Conservation (phyloP, 2,113 vertebrate genomes). For the Ciconia maguari region DNA sequence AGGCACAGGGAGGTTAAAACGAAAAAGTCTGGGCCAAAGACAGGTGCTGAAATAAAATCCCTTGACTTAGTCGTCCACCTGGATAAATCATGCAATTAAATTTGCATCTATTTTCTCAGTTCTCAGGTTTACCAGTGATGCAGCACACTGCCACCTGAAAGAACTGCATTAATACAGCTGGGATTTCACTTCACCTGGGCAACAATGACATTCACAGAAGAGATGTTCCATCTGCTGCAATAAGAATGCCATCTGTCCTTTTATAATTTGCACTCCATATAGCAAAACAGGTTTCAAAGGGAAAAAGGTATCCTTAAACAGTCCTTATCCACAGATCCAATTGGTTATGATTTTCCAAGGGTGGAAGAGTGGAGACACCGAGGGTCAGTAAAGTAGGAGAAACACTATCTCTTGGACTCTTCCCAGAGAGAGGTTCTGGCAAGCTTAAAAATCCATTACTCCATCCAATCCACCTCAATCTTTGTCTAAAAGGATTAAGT, state of each 20-base stretch:
- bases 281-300: constrained; percentile 6
- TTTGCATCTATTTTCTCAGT: constrained; percentile 35
- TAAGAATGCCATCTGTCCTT: constrained; percentile 48
- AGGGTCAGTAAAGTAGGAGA: not conserved
- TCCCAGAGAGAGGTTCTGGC: not conserved
- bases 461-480: not conserved
- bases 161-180: constrained; percentile 19
- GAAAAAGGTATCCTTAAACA: not conserved
- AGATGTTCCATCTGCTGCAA: constrained; percentile 54
- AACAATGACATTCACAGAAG: constrained; percentile 56
- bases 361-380: not conserved
- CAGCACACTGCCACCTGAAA: constrained; percentile 30
- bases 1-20: not conserved
- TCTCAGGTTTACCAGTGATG: constrained; percentile 28
- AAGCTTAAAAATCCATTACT: not conserved
- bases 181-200: constrained; percentile 52
- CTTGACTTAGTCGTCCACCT: not conserved
- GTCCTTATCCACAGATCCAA: not conserved
- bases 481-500: not conserved
- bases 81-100: constrained; percentile 44
- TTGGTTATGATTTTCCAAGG: not conserved
- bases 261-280: not conserved
- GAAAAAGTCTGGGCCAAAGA: not conserved
- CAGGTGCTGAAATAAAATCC: constrained; percentile 12
- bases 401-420: not conserved